These are phyloP conservation scores for Drosophila ogumai DNA, from an alignment of 1,140 invertebrate species.

Conservation along the genomic window DNA sequence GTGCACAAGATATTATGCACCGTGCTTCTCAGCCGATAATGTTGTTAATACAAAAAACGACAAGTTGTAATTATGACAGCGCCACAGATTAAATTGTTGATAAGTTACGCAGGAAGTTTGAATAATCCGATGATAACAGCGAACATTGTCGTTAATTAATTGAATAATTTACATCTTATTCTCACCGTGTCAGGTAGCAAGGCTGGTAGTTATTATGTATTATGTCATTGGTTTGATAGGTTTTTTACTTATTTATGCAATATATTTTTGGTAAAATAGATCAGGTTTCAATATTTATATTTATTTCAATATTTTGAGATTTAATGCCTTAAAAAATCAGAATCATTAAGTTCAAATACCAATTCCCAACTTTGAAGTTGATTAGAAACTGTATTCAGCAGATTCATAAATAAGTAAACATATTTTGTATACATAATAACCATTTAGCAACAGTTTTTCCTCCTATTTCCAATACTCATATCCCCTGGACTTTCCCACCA, in stretches of 20 bases:
- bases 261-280: background rate
- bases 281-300: too few species aligned
- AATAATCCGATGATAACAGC: constrained; percentile 18
- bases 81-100: constrained; percentile 39
- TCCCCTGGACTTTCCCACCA: constrained; percentile 11
- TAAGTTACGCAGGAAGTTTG: constrained; percentile 31
- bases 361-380: too few species aligned
- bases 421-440: background rate
- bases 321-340: too few species aligned
- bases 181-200: background rate
- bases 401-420: too few species aligned
- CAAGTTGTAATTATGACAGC: constrained; percentile 48
- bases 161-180: constrained; percentile 13
- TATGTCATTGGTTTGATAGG: background rate
- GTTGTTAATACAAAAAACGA: constrained; percentile 42
- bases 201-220: background rate
- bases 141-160: constrained; percentile 21
- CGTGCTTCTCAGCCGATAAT: constrained; percentile 50
- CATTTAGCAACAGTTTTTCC: too few species aligned
- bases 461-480: background rate
- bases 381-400: too few species aligned
- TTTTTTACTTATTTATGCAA: background rate
- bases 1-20: constrained; percentile 53
- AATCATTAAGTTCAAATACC: too few species aligned
- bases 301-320: too few species aligned